phyloP scores from a whole-genome alignment of 2,888 invertebrate genomes.

The Noctua comes region DNA sequence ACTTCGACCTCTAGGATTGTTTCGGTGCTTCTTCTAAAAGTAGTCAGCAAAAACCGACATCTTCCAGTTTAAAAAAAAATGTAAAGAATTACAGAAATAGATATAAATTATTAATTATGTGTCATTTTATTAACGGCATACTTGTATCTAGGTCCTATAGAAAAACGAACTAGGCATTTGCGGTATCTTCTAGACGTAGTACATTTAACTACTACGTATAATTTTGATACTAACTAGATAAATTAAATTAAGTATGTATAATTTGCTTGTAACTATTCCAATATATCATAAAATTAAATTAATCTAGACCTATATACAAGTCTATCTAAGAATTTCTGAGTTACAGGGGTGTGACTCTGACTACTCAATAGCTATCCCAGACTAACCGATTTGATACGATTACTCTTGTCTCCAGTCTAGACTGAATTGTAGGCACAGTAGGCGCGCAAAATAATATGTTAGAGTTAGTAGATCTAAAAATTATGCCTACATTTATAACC shows the following conservation, averaged over 20 bases:
- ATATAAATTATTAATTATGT: too few species aligned
- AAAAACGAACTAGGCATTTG: too few species aligned
- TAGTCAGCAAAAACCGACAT: too few species aligned
- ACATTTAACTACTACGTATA: neutral
- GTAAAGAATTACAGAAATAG: too few species aligned
- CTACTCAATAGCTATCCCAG: neutral
- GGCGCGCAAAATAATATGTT: slow-evolving; percentile 1
- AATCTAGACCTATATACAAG: neutral
- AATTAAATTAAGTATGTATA: neutral
- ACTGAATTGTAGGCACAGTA: neutral
- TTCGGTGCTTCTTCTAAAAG: neutral
- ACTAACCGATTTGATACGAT: slow-evolving; percentile 42
- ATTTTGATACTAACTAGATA: neutral
- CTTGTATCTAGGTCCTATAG: too few species aligned
- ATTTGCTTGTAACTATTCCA: slow-evolving; percentile 19
- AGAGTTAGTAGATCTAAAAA: slow-evolving; percentile 18
- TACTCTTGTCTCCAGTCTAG: slow-evolving; percentile 27
- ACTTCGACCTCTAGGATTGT: neutral
- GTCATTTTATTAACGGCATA: too few species aligned
- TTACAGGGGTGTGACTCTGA: neutral
- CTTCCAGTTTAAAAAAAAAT: too few species aligned
- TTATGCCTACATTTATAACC: slow-evolving; percentile 13
- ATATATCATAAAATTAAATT: slow-evolving; percentile 13
- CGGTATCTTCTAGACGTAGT: neutral
- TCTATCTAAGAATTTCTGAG: neutral